phyloP scores from a whole-genome alignment of 2,888 invertebrate species.

The Noctua pronuba region DNA sequence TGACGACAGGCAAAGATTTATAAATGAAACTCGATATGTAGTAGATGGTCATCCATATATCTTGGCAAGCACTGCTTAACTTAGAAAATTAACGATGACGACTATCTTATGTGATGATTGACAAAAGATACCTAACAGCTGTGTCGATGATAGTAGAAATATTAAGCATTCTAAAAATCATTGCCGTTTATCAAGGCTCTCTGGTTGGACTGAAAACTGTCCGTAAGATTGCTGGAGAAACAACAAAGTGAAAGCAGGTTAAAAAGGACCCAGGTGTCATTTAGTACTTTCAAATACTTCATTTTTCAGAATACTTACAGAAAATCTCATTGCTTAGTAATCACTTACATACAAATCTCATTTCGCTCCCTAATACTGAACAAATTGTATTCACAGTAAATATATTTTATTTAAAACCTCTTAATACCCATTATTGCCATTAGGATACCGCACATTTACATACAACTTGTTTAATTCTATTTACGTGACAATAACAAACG shows the following conservation, averaged over 20 bases:
- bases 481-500: conserved; percentile 33
- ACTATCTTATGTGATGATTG: not conserved
- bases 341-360: conserved; percentile 8
- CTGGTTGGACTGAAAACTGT: not conserved
- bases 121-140: not conserved
- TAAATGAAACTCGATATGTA: not conserved
- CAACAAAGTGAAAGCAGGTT: not conserved
- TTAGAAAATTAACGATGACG: not conserved
- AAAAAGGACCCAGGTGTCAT: not conserved
- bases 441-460: conserved; percentile 30
- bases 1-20: not conserved
- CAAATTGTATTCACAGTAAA: conserved; percentile 31
- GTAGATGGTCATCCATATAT: too few species aligned
- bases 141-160: not conserved
- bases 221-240: not conserved
- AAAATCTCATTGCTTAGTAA: not conserved
- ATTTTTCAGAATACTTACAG: not conserved
- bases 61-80: too few species aligned
- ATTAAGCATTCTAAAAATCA: not conserved
- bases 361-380: conserved; percentile 14
- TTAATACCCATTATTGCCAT: conserved; percentile 35
- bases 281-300: not conserved
- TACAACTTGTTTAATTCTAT: conserved; percentile 44
- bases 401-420: conserved; percentile 23
- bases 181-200: not conserved